Base-by-base conservation (phyloP, 2,888 invertebrate genomes). In the Trilocha varians region DNA sequence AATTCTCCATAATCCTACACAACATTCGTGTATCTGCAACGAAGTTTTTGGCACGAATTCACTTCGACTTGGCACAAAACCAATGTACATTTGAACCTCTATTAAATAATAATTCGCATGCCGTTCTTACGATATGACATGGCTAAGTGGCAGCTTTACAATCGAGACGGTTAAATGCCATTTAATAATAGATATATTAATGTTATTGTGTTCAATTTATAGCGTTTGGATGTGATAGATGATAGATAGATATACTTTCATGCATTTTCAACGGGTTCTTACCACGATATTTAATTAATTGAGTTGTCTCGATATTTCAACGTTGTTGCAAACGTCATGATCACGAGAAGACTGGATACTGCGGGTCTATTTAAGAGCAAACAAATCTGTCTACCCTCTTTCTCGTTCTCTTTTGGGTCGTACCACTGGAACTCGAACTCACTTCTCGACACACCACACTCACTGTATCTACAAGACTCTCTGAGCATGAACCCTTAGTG, bases 1-100 rank as follows among this genome's bases (percentile, higher is more conserved):
- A 16, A 57, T 41, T 2, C 1, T 8, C 32, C 1, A 0, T 45
- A 45, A 15, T 41, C 49, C 41, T 53, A 49, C 45, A 42, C 43
- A 39, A 52, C 56, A 63, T 59, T 59, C 60, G 49, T 61, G 64
- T 67, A 69, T 70, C 70, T 68, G 70, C 68, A 65, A 57, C 56
- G 39, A 46, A 62, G 61, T 59, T 70, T 68, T 73, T 74, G 74
- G 76, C 74, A 70, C 59, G 52, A 55, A 56, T 57, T 52, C 46
- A 50, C 48, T 51, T 47, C 25, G 53, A 37, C 38, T 65, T 70
- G 69, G 70, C 70, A 69, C 49, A 38, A 44, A 40, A 62, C 67
- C 67, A 68, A 68, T 65, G 64, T 68, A 66, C 68, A 68, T 67
- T 65, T 67, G 64, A 67, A 66, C 62, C 52, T 45, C 59, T 66